phyloP scores from a whole-genome alignment of 2,113 vertebrate species.

The Opisthocomus hoazin region DNA sequence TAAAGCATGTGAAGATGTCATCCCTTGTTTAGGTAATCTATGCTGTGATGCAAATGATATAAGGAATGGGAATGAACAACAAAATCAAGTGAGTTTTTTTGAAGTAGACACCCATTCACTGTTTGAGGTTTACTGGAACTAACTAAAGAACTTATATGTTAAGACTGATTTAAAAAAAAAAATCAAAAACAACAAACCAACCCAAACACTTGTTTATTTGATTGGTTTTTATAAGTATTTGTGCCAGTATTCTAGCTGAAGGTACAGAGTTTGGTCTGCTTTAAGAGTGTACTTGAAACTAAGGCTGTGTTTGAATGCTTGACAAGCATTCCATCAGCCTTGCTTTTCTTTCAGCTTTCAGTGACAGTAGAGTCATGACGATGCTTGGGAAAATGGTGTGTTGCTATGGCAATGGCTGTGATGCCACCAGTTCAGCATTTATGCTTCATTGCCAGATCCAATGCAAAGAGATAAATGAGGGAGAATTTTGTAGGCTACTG shows the following conservation, averaged over 20 bases:
- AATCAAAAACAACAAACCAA: no score
- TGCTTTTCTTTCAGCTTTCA: not conserved
- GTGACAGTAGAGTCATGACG: not conserved
- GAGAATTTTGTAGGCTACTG: not conserved
- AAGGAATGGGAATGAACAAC: not conserved
- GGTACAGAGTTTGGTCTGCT: not conserved
- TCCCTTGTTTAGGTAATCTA: not conserved
- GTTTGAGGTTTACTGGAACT: not conserved
- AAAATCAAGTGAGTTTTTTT: not conserved
- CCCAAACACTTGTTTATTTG: not conserved
- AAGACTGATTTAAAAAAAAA: not conserved
- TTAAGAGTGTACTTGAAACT: not conserved
- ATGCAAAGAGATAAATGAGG: not conserved
- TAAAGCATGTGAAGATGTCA: not conserved
- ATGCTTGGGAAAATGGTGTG: not conserved
- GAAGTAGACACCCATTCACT: not conserved
- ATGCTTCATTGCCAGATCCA: not conserved
- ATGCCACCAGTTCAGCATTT: not conserved
- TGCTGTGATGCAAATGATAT: not conserved
- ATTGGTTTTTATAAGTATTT: not conserved
- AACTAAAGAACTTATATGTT: not conserved
- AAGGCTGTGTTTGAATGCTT: not conserved
- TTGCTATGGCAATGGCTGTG: slow-evolving; percentile 36
- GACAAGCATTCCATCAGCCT: not conserved
- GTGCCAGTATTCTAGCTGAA: not conserved